Evolutionary conservation across 2,113 vertebrate species (phyloP).

Genomic region (Naja naja): DNA sequence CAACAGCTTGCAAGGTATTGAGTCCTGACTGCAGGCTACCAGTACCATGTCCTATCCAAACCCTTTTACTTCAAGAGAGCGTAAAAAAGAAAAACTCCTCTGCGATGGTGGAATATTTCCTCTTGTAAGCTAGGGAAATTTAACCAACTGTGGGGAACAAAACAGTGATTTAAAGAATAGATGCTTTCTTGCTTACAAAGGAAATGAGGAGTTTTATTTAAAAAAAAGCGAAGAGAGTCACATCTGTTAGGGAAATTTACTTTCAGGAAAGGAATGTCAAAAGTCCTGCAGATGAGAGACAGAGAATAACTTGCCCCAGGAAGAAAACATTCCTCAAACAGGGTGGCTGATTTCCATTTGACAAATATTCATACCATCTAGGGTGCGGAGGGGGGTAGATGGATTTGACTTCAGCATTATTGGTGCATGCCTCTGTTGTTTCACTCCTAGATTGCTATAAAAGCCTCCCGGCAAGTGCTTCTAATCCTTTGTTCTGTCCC

Average conservation of each 20-base stretch:
- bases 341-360: neutral
- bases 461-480: neutral
- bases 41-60: neutral
- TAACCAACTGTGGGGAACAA: neutral
- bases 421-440: neutral
- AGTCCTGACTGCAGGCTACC: neutral
- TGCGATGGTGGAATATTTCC: neutral
- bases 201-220: slow-evolving; percentile 38
- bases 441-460: neutral
- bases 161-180: neutral
- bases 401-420: neutral
- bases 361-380: neutral
- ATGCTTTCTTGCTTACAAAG: slow-evolving; percentile 47
- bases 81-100: neutral
- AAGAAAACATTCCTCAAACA: neutral
- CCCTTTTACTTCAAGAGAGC: neutral
- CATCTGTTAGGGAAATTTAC: neutral
- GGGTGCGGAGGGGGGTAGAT: neutral
- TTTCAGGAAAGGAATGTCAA: neutral
- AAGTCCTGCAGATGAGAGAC: neutral
- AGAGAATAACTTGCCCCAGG: neutral
- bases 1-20: neutral
- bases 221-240: neutral
- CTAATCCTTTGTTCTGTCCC: neutral
- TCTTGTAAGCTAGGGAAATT: neutral